Evolutionary conservation across 2,888 invertebrate species (phyloP).

Genomic region (Ypsolopha scabrella): DNA sequence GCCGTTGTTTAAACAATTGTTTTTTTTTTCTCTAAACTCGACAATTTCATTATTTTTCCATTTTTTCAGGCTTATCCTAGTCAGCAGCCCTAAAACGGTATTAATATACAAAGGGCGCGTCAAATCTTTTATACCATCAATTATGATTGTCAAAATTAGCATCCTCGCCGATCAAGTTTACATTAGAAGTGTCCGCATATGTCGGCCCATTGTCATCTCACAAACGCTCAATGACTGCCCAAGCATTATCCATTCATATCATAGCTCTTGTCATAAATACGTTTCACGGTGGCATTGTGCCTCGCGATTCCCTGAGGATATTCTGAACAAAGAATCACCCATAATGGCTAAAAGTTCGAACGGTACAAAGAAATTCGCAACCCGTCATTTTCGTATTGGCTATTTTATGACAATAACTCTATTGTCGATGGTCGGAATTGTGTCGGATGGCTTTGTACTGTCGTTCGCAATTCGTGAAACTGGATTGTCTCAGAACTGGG

Average conservation of each 20-base stretch:
- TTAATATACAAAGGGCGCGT: not conserved
- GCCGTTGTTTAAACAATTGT: conserved; percentile 11
- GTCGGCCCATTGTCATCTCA: conserved; percentile 26
- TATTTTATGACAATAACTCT: conserved; percentile 64
- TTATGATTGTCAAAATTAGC: conserved; percentile 12
- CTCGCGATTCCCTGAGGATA: conserved; percentile 60
- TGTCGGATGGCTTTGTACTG: conserved; percentile 45
- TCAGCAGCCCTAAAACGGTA: not conserved
- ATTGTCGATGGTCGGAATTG: conserved; percentile 48
- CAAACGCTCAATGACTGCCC: conserved; percentile 36
- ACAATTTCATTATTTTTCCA: not conserved
- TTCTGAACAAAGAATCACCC: conserved; percentile 52
- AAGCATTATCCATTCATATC: conserved; percentile 66
- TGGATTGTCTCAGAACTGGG: conserved; percentile 54
- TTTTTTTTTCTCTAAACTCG: not conserved
- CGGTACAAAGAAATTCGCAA: conserved; percentile 52
- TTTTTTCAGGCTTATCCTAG: not conserved
- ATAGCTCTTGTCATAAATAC: conserved; percentile 60
- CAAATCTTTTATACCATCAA: conserved; percentile 15
- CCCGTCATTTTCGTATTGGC: conserved; percentile 69
- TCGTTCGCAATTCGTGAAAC: conserved; percentile 52
- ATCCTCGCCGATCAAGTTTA: conserved; percentile 32
- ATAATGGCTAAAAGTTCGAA: conserved; percentile 54
- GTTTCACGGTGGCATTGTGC: conserved; percentile 58
- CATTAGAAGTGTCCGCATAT: conserved; percentile 23